These are phyloP conservation scores for Zygogramma bicolorata DNA, from an alignment of 2,888 invertebrate genomes.

Conservation along the genomic window DNA sequence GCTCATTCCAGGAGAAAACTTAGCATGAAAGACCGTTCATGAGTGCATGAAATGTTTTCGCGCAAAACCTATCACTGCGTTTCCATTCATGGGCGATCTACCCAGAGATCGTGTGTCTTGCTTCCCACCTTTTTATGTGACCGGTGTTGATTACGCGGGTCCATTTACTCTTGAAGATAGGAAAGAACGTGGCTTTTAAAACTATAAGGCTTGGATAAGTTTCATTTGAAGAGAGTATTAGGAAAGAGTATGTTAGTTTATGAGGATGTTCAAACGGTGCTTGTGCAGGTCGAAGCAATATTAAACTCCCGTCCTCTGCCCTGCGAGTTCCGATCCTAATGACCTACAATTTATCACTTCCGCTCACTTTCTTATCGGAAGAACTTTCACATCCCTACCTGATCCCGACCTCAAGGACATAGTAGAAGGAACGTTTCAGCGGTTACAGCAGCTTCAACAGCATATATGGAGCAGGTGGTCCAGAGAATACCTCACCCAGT, in stretches of 20 bases:
- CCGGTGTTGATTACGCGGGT: too few species aligned
- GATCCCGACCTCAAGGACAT: not conserved
- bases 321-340: not conserved
- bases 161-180: too few species aligned
- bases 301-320: not conserved
- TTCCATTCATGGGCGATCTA: too few species aligned
- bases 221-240: not conserved
- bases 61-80: too few species aligned
- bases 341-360: not conserved
- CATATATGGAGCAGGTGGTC: not conserved
- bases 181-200: too few species aligned
- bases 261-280: not conserved
- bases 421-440: not conserved
- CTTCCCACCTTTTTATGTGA: too few species aligned
- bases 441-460: not conserved
- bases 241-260: not conserved
- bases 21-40: too few species aligned
- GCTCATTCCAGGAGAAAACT: too few species aligned
- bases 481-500: not conserved
- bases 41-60: too few species aligned
- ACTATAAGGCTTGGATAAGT: too few species aligned
- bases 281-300: not conserved
- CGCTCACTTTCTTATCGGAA: not conserved
- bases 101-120: too few species aligned
- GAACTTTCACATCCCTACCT: not conserved